Conservation (phyloP, 2,888 invertebrate species). For the Clistopyga incitator region DNA sequence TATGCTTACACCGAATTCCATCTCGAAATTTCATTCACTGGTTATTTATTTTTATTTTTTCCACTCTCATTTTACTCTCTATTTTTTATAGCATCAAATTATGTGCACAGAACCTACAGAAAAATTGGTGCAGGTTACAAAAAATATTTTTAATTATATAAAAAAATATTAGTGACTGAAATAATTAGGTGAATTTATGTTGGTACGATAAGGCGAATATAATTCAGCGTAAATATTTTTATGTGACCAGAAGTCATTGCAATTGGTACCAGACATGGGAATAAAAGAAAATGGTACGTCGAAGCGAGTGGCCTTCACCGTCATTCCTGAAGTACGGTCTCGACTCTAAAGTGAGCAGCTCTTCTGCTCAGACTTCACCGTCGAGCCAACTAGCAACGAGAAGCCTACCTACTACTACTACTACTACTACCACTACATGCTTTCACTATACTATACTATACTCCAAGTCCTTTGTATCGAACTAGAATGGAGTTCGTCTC, state of each 20-base stretch:
- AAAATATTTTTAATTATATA: no score
- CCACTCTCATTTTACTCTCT: no score
- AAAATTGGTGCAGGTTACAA: no score
- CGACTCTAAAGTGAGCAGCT: not conserved
- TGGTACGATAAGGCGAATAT: no score
- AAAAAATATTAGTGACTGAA: no score
- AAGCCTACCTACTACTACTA: constrained; percentile 13
- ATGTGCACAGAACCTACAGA: no score
- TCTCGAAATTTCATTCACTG: no score
- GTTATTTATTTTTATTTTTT: no score
- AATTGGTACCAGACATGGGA: not conserved
- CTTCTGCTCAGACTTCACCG: not conserved
- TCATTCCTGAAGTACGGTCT: not conserved
- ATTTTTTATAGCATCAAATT: no score
- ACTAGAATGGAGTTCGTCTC: not conserved
- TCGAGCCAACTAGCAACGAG: not conserved
- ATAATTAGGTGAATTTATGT: no score
- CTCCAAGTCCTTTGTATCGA: constrained; percentile 17
- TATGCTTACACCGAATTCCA: no score
- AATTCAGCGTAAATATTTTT: no score
- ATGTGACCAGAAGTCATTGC: not conserved
- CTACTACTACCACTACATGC: not conserved
- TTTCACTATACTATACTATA: not conserved
- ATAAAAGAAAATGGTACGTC: not conserved
- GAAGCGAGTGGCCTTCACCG: not conserved